A percentile compares a stretch with the other conserved stretches of the same genome.
phyloP scores from a whole-genome alignment of 2,797 vertebrate species.

The Acomys russatus region DNA sequence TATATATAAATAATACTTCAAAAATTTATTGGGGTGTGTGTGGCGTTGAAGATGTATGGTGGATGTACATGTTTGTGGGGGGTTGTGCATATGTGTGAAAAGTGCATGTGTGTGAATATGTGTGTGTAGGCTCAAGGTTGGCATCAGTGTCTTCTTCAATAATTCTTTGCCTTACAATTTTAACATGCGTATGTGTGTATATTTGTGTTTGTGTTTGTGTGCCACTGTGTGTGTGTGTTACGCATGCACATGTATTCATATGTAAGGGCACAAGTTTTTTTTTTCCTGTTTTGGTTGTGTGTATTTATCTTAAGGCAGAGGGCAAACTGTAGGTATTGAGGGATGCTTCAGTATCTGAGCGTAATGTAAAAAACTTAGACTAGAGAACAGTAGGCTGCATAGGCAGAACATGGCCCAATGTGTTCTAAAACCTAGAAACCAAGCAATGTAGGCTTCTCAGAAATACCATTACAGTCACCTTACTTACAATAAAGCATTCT shows the following conservation, averaged over 20 bases:
- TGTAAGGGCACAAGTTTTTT: no score
- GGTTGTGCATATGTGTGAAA: neutral
- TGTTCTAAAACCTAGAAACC: constrained; percentile 28
- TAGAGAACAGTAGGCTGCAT: constrained; percentile 28
- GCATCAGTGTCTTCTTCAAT: neutral
- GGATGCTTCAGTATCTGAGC: constrained; percentile 22
- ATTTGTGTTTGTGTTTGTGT: neutral
- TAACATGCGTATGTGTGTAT: no score
- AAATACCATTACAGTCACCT: neutral
- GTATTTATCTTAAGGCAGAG: constrained; percentile 73
- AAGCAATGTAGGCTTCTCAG: neutral
- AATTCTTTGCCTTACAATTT: neutral
- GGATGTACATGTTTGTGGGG: neutral
- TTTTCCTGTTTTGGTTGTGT: neutral
- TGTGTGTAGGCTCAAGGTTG: neutral
- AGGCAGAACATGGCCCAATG: constrained; percentile 10
- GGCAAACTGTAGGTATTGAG: constrained; percentile 20
- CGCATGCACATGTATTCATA: neutral
- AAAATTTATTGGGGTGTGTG: neutral
- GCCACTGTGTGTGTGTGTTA: neutral
- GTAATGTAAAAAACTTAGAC: neutral
- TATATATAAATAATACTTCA: neutral
- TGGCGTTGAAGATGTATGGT: neutral
- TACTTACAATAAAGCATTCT: constrained; percentile 24
- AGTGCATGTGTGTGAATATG: neutral